These are phyloP conservation scores for Zaprionus ornatus DNA, from an alignment of 1,140 invertebrate species.

Conservation along the genomic window DNA sequence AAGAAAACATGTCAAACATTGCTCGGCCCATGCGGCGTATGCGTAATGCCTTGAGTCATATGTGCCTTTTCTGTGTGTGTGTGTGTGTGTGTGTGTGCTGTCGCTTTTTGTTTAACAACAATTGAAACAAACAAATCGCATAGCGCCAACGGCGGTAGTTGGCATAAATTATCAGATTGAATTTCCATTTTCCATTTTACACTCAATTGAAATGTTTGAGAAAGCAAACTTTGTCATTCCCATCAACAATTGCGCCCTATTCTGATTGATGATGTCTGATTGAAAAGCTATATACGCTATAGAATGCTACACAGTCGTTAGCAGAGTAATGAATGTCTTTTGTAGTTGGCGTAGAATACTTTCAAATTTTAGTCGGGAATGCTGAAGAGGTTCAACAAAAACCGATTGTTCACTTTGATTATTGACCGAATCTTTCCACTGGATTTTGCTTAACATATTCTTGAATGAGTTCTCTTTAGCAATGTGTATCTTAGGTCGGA, in stretches of 20 bases:
- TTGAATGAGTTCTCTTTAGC: too few relatives aligned
- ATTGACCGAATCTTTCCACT: too few relatives aligned
- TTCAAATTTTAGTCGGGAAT: neutral
- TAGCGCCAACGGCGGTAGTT: neutral
- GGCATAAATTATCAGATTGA: conserved; percentile 1
- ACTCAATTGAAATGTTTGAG: conserved; percentile 2
- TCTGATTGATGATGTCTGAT: neutral
- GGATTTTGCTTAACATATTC: too few relatives aligned
- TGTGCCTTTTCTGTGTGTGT: neutral
- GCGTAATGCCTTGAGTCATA: conserved; percentile 5
- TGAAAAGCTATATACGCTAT: neutral
- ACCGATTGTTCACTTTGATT: too few relatives aligned
- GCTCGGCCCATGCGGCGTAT: neutral
- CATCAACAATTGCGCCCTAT: neutral
- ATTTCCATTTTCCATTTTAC: neutral
- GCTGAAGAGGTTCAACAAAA: too few relatives aligned
- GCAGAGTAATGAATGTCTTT: neutral
- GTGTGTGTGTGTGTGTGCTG: neutral
- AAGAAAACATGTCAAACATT: neutral
- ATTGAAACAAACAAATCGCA: conserved; percentile 1
- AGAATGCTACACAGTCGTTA: neutral
- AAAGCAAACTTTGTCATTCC: neutral
- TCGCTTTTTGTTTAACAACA: neutral
- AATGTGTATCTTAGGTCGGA: too few relatives aligned
- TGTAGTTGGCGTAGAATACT: neutral